These are phyloP conservation scores for Loxodonta africana DNA, from an alignment of 2,113 vertebrate species.

Conservation along the genomic window DNA sequence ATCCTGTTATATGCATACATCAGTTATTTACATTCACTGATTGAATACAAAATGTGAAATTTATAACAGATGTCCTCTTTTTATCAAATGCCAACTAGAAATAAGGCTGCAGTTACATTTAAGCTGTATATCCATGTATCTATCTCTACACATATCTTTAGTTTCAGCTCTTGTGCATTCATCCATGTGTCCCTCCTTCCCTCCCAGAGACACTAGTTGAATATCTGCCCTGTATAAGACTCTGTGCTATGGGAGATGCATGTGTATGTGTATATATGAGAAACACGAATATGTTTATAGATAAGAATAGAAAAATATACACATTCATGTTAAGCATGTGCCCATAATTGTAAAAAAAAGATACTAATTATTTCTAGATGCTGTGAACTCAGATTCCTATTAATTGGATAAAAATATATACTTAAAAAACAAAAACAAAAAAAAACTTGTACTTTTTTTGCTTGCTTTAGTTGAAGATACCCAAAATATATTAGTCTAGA, in stretches of 20 bases:
- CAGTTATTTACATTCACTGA: conserved; percentile 64
- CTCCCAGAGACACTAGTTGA: neutral
- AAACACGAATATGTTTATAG: conserved; percentile 16
- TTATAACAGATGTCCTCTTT: conserved; percentile 74
- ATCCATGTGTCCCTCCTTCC: conserved; percentile 15
- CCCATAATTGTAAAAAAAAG: neutral
- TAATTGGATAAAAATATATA: conserved; percentile 9
- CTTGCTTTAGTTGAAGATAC: conserved; percentile 32
- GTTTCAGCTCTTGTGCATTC: conserved; percentile 26
- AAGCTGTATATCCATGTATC: conserved; percentile 60
- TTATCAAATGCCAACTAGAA: conserved; percentile 71
- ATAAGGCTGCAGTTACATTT: conserved; percentile 82
- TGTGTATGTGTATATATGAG: neutral
- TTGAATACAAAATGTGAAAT: conserved; percentile 67
- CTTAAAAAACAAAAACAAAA: neutral
- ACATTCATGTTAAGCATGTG: neutral
- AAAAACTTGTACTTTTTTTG: neutral
- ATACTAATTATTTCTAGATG: conserved; percentile 29
- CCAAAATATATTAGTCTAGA: conserved; percentile 41
- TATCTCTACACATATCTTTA: conserved; percentile 63
- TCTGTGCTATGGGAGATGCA: neutral
- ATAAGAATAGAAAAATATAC: conserved; percentile 39
- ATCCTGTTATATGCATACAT: conserved; percentile 44
- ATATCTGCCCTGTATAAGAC: neutral
- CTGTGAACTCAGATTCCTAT: conserved; percentile 15